Conservation (phyloP, 2,113 vertebrate genomes). For the Cyphomyrus discorhynchus region DNA sequence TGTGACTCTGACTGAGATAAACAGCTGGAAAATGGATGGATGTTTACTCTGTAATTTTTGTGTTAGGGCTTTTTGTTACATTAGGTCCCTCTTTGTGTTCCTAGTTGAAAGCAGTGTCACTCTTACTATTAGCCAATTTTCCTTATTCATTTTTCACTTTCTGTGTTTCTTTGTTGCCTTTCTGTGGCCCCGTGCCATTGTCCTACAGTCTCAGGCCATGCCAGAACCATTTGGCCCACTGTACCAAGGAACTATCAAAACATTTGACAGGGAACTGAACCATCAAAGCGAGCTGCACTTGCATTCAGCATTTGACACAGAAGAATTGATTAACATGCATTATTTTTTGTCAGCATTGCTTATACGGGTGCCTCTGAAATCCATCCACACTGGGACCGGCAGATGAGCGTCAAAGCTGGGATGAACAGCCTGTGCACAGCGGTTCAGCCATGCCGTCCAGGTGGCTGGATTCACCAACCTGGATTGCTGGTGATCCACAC, state of each 20-base stretch:
- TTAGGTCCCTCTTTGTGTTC: not conserved
- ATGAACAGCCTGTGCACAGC: not conserved
- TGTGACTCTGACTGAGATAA: not conserved
- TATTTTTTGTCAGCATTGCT: not conserved
- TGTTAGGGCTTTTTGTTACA: not conserved
- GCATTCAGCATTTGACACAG: not conserved
- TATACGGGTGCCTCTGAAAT: not conserved
- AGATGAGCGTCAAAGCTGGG: not conserved
- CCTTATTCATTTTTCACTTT: not conserved
- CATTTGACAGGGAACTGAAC: not conserved
- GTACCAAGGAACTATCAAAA: not conserved
- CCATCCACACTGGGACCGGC: not conserved
- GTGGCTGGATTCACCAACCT: not conserved
- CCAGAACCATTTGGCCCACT: not conserved
- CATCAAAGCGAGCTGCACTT: not conserved
- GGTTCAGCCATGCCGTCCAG: not conserved
- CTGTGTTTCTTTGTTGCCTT: not conserved
- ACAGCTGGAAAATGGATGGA: not conserved
- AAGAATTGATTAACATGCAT: not conserved
- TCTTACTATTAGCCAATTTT: not conserved
- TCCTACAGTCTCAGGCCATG: not conserved
- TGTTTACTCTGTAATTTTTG: not conserved
- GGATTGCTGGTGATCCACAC: not conserved
- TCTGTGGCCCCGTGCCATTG: not conserved
- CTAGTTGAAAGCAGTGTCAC: not conserved